phyloP scores from a whole-genome alignment of 2,113 vertebrate species.

The Ophiodon elongatus region DNA sequence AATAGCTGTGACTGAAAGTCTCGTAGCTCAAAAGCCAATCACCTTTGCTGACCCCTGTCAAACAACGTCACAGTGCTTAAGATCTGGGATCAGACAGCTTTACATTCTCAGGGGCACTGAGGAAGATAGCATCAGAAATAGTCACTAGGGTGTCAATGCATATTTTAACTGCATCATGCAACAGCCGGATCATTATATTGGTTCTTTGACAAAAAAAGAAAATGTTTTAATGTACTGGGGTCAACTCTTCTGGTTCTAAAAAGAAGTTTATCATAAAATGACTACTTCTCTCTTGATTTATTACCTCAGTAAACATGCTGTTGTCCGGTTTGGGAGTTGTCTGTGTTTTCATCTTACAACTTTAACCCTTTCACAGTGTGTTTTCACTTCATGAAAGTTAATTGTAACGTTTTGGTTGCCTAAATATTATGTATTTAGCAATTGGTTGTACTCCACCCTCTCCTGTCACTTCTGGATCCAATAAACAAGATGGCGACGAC shows the following conservation, averaged over 20 bases:
- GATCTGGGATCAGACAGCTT: conserved; percentile 29
- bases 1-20: conserved; percentile 47
- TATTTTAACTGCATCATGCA: neutral
- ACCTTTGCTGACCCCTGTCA: conserved; percentile 47
- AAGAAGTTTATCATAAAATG: no score
- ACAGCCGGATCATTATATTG: no score
- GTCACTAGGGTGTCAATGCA: neutral
- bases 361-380: neutral
- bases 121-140: neutral
- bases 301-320: no score
- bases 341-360: neutral
- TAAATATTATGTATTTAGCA: no score
- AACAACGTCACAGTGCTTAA: conserved; percentile 41
- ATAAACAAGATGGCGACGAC: no score
- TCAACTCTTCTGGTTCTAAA: no score
- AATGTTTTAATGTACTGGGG: no score
- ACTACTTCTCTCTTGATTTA: no score
- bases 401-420: neutral
- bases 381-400: neutral
- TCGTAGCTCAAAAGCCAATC: conserved; percentile 38
- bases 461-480: no score
- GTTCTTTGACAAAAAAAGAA: no score
- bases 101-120: conserved; percentile 2
- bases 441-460: no score
- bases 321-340: no score